These are phyloP conservation scores for Oncopodura yosiiana DNA, from an alignment of 1,140 invertebrate genomes.

Conservation along the genomic window DNA sequence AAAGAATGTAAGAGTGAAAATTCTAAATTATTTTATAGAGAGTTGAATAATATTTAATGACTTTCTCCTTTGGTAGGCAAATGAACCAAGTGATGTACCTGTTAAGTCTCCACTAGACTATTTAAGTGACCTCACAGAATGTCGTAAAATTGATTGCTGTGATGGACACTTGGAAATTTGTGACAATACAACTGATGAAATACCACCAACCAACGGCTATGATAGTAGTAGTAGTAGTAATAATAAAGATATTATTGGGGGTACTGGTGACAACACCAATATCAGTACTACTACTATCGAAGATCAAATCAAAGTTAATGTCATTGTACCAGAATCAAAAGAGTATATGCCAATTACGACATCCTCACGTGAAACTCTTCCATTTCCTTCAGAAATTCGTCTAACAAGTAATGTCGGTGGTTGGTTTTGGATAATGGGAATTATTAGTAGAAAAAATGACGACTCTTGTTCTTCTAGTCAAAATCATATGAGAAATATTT, in stretches of 20 bases:
- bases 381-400: conserved; percentile 12
- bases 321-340: too few relatives aligned
- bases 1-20: conserved; percentile 44
- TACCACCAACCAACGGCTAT: neutral
- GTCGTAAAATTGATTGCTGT: conserved; percentile 32
- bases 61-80: neutral
- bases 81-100: conserved; percentile 41
- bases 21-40: conserved; percentile 1
- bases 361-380: conserved; percentile 16
- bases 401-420: conserved; percentile 50
- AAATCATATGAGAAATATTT: conserved; percentile 52
- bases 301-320: too few relatives aligned
- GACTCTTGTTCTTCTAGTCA: too few relatives aligned
- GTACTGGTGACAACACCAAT: neutral
- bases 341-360: too few relatives aligned
- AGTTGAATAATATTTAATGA: neutral
- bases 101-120: conserved; percentile 50
- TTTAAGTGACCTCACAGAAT: conserved; percentile 47
- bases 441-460: conserved; percentile 50
- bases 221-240: neutral
- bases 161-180: conserved; percentile 32
- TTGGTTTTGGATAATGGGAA: conserved; percentile 70
- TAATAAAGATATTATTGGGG: too few relatives aligned
- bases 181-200: neutral
- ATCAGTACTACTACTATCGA: neutral